Evolutionary conservation across 2,797 vertebrate genomes (phyloP), one percentile per base, ranked within the genome.

Genomic region (Sebastes dallii): DNA sequence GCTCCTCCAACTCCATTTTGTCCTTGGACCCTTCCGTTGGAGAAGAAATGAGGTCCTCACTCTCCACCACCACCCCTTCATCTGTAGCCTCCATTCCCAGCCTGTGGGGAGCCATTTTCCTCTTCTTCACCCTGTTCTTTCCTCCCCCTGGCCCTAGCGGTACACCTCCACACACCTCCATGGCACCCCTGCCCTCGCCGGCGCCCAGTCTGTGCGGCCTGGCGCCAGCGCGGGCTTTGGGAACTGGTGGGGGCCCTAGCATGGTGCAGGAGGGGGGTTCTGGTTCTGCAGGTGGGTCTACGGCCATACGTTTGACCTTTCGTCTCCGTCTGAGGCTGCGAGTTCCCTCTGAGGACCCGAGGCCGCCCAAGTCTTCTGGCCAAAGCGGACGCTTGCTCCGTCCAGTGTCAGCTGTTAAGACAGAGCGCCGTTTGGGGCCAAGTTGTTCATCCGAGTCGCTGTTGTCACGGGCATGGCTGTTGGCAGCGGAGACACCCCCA

Each of bases 361-460:
- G 92, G 64, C 81, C 90, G 0, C 94, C 92, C 50, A 97, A 81
- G 86, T 99, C 98, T 2, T 99, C 98, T 0, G 96, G 97, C 98
- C 98, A 99, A 5, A 99, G 92, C 0, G 97, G 96, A 4, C 98
- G 94, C 88, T 98, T 99, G 76, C 94, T 96, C 42, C 98, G 94
- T 8, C 96, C 94, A 0, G 91, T 90, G 82, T 96, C 98, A 12
- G 97, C 91, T 75, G 94, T 94, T 7, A 96, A 95, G 0, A 96
- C 96, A 1, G 96, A 96, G 7, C 98, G 95, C 1, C 98, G 96
- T 86, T 99, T 99, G 32, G 97, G 97, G 46, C 98, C 96, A 55
- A 99, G 93, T 71, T 99, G 98, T 83, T 99, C 98, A 68, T 99
- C 98, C 0, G 98, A 99, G 94, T 99, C 98, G 67, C 98, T 99